Base-by-base conservation (phyloP, 2,888 invertebrate species). In the Drosophila cognata region DNA sequence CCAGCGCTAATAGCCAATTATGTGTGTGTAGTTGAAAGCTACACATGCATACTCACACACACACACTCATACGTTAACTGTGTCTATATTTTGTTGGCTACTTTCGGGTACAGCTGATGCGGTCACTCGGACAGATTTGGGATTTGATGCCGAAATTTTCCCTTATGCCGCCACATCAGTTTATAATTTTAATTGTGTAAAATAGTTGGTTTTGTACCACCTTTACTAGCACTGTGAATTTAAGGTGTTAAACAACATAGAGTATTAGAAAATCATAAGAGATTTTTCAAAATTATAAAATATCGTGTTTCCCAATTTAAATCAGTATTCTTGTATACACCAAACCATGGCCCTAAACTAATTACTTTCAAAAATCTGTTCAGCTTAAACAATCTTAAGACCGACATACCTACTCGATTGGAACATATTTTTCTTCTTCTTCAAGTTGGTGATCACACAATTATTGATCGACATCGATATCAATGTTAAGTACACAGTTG, bases 1-100 rank as follows among this genome's bases (percentile, higher is more conserved):
- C 58, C 70, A 73, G 73, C 59, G 80, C 84, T 89, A 88, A 88
- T 89, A 78, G 90, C 90, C 89, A 88, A 88, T 88, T 88, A 90
- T 57, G 82, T 71, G 74, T 61, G 71, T 74, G 74, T 33, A 10
- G 33, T 33, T 4, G 4, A 33, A 33, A 74, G 52, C 70, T 25
- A 33, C 50, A 52, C 43, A 65, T 13, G 8, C 25, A 16, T 2
- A 8, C 46, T 21, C 25, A 56, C 48, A 11, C 29, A 10, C 7
- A 33, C 5, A 25, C 31, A n/a, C 8, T 36, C 29, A 21, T 48
- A 28, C 21, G 4, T 52, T 28, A 56, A 18, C 41, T 55, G 53
- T 50, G 57, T 55, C 43, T 56, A 58, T 50, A 25, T 16, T 46
- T 25, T 46, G 46, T 25, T 46, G 46, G 4, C 16, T 8, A 25